These are phyloP conservation scores for Cataglyphis hispanica DNA, from an alignment of 1,140 invertebrate species.

Conservation along the genomic window DNA sequence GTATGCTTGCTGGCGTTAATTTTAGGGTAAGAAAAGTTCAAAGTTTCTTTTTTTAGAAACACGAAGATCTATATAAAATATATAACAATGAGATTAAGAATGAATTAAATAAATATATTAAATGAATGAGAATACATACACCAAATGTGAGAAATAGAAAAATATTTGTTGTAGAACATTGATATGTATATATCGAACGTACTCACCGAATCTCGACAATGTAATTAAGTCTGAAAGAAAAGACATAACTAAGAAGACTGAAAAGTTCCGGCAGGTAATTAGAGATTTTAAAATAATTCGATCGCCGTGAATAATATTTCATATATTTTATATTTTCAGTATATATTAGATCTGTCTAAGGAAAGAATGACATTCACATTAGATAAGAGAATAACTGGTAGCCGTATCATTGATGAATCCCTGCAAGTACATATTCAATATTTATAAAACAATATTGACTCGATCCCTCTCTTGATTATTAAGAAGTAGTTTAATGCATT, in stretches of 20 bases:
- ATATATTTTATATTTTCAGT: slow-evolving; percentile 70
- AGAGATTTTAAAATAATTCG: background rate
- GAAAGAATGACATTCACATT: slow-evolving; percentile 84
- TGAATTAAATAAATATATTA: background rate
- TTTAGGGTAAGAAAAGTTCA: slow-evolving; percentile 79
- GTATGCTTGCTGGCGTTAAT: slow-evolving; percentile 80
- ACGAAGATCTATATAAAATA: background rate
- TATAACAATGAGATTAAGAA: too few relatives aligned
- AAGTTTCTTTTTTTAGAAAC: background rate
- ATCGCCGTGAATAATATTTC: background rate
- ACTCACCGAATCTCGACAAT: slow-evolving; percentile 81
- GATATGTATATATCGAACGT: slow-evolving; percentile 83
- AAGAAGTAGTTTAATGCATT: slow-evolving; percentile 23
- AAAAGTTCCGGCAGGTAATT: slow-evolving; percentile 83
- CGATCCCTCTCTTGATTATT: background rate
- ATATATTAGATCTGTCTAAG: slow-evolving; percentile 80
- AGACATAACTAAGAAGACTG: slow-evolving; percentile 85
- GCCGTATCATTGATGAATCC: slow-evolving; percentile 90
- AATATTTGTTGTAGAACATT: slow-evolving; percentile 78
- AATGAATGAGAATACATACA: background rate
- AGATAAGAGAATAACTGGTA: slow-evolving; percentile 89
- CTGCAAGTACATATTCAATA: slow-evolving; percentile 86
- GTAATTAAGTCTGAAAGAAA: slow-evolving; percentile 82
- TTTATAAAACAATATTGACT: slow-evolving; percentile 47
- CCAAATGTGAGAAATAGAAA: background rate